These are phyloP conservation scores for Cavia aperea DNA, from an alignment of 2,113 vertebrate genomes.

Conservation along the genomic window DNA sequence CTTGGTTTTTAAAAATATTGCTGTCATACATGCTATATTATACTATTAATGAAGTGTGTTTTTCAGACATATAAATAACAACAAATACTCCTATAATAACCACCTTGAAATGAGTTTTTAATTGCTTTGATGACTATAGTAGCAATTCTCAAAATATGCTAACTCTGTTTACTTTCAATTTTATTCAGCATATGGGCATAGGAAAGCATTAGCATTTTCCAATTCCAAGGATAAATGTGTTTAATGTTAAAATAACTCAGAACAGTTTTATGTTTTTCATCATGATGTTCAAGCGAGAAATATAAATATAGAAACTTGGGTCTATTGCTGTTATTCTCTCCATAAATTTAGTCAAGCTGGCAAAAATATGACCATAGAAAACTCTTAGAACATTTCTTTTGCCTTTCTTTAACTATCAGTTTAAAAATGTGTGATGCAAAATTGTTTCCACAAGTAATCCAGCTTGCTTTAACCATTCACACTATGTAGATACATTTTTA, in stretches of 20 bases:
- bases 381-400: slow-evolving; percentile 8
- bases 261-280: slow-evolving; percentile 67
- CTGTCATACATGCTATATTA: slow-evolving; percentile 41
- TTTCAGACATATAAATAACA: slow-evolving; percentile 61
- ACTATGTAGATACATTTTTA: slow-evolving; percentile 19
- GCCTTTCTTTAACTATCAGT: slow-evolving; percentile 21
- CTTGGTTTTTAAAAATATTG: slow-evolving; percentile 9
- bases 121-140: slow-evolving; percentile 67
- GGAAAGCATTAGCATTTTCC: slow-evolving; percentile 69
- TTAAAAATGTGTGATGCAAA: background rate
- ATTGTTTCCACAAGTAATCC: slow-evolving; percentile 13
- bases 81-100: slow-evolving; percentile 62
- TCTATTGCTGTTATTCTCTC: slow-evolving; percentile 45
- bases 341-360: slow-evolving; percentile 50
- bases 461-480: slow-evolving; percentile 31
- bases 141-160: slow-evolving; percentile 65
- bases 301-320: slow-evolving; percentile 60
- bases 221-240: slow-evolving; percentile 68
- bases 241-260: slow-evolving; percentile 70
- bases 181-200: slow-evolving; percentile 73
- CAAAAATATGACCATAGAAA: slow-evolving; percentile 15
- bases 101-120: slow-evolving; percentile 68
- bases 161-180: slow-evolving; percentile 68
- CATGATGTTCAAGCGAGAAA: slow-evolving; percentile 59
- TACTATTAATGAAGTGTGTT: slow-evolving; percentile 18